phyloP scores from a whole-genome alignment of 2,113 vertebrate species.

The Sarotherodon lohbergeri region DNA sequence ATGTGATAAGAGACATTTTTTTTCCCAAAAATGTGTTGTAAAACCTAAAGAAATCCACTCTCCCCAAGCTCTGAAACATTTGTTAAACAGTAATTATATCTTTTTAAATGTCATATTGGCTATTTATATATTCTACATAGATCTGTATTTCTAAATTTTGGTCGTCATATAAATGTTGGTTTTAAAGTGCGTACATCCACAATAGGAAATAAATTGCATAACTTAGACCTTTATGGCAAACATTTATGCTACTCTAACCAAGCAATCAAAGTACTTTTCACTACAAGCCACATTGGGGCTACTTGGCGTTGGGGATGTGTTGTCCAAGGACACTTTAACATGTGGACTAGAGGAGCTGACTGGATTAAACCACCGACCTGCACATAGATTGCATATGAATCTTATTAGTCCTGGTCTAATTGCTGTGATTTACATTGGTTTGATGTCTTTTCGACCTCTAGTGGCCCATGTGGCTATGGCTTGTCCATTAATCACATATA shows the following conservation, averaged over 20 bases:
- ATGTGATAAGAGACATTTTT: background rate
- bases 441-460: slow-evolving; percentile 12
- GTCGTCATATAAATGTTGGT: background rate
- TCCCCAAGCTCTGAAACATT: background rate
- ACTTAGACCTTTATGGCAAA: background rate
- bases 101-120: background rate
- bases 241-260: background rate
- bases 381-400: background rate
- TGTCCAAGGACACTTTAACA: background rate
- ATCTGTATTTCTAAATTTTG: background rate
- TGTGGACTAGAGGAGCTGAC: background rate
- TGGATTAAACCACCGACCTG: background rate
- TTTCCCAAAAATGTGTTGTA: background rate
- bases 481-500: slow-evolving; percentile 46
- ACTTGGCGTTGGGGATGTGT: background rate
- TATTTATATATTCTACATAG: background rate
- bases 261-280: background rate
- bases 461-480: background rate
- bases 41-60: background rate
- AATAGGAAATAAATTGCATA: background rate
- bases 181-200: background rate
- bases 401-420: slow-evolving; percentile 20
- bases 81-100: background rate
- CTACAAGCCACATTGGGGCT: background rate
- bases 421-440: slow-evolving; percentile 29